Evolutionary conservation across 2,888 invertebrate genomes (phyloP).

Genomic region (Apamea anceps): DNA sequence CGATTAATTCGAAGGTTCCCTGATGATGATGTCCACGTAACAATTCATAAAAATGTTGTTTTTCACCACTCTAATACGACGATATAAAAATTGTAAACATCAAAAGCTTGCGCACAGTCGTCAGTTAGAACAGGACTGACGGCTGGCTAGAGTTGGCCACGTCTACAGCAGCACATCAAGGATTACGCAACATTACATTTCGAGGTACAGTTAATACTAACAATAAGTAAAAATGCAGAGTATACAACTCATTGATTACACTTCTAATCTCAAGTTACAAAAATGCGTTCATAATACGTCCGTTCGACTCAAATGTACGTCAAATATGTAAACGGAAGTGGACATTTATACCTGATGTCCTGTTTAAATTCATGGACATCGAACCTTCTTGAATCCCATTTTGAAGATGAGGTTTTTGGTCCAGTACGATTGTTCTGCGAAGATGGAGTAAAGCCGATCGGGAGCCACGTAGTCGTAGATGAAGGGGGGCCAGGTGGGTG

Average conservation of each 20-base stretch:
- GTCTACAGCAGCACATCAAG: constrained; percentile 49
- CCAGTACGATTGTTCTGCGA: constrained; percentile 74
- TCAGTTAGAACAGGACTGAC: background rate
- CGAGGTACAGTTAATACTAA: constrained; percentile 64
- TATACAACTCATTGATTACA: constrained; percentile 48
- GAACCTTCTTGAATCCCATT: constrained; percentile 38
- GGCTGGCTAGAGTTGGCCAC: background rate
- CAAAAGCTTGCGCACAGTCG: background rate
- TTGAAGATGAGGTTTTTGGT: constrained; percentile 58
- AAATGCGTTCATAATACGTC: constrained; percentile 60
- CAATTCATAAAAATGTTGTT: constrained; percentile 29
- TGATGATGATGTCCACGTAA: constrained; percentile 30
- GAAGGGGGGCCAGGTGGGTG: constrained; percentile 11
- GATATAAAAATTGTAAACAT: constrained; percentile 5
- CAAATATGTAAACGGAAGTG: constrained; percentile 14
- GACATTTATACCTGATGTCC: constrained; percentile 15
- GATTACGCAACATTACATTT: constrained; percentile 32
- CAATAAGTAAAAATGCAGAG: constrained; percentile 54
- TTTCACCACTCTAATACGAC: constrained; percentile 14
- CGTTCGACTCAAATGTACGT: constrained; percentile 23
- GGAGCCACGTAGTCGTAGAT: constrained; percentile 68
- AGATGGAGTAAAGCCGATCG: constrained; percentile 69
- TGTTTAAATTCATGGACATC: constrained; percentile 2
- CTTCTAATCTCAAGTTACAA: constrained; percentile 57
- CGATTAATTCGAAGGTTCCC: constrained; percentile 42